Evolutionary conservation across 1,140 invertebrate species (phyloP), one percentile per base, ranked within the genome.

Genomic region (Hestina assimilis): DNA sequence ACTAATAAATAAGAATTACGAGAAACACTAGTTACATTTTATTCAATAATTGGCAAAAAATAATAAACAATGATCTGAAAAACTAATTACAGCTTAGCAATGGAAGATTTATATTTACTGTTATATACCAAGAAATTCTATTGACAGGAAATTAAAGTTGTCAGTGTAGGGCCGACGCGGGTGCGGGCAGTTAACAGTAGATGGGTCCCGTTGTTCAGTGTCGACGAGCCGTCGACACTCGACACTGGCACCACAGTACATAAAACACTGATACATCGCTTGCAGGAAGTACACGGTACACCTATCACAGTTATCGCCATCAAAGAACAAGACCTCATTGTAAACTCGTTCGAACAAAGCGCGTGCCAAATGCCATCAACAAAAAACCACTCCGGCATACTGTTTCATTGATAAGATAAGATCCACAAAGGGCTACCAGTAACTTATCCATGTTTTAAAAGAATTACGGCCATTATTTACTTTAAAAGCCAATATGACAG

Each of bases 401-500:
- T 69, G 60, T 69, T 71, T 52, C 63, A 58, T 52, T 64, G 76
- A 83, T 83, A 79, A 83, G 56, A 71, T 79, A 78, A 75, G 20
- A 57, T 69, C 56, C 50, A 56, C 47, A 70, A 75, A 72, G 72
- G 66, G 66, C 72, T 79, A 72, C 69, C 61, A 74, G 50, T 63
- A 63, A 61, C 59, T 69, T 62, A 69, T 48, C 17, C 54, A 33
- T 59, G 46, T 62, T 68, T 69, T 59, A 59, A 69, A 73, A 71
- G 65, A 72, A 71, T 60, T 65, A 63, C 61, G 47, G 29, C 65
- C 67, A 71, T 75, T 83, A 78, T 79, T 71, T 75, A 46, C 55
- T 66, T 69, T 67, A 76, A 73, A 70, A 70, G 67, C 43, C 60
- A 70, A 75, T 74, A 69, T 48, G 67, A 69, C 56, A 67, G 59